Conservation (phyloP, 2,888 invertebrate genomes). For the Callimorpha dominula region DNA sequence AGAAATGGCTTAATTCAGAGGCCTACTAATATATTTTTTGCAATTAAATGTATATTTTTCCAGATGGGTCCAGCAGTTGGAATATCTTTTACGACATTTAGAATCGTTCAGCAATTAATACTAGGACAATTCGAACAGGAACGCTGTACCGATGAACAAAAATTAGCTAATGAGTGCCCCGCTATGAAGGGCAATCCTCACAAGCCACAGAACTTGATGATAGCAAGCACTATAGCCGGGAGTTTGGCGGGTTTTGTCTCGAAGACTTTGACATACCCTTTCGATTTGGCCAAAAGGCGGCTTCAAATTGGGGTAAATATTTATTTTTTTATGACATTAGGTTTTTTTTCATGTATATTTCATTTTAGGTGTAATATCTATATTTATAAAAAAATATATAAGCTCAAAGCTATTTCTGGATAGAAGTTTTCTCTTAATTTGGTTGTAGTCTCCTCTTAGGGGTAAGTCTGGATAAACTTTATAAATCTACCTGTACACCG, state of each 20-base stretch:
- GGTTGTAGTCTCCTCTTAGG: too few relatives aligned
- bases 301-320: slow-evolving; percentile 91
- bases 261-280: slow-evolving; percentile 94
- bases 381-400: too few relatives aligned
- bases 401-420: too few relatives aligned
- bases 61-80: slow-evolving; percentile 79
- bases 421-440: too few relatives aligned
- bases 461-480: too few relatives aligned
- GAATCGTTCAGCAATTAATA: slow-evolving; percentile 62
- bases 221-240: slow-evolving; percentile 86
- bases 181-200: slow-evolving; percentile 38
- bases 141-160: neutral
- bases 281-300: slow-evolving; percentile 94
- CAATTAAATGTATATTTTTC: slow-evolving; percentile 23
- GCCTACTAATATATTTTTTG: too few relatives aligned
- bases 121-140: slow-evolving; percentile 33
- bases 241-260: slow-evolving; percentile 91
- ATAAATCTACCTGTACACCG: too few relatives aligned
- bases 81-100: slow-evolving; percentile 73
- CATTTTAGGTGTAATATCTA: too few relatives aligned
- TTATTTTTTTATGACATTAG: neutral
- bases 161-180: neutral
- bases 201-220: slow-evolving; percentile 62
- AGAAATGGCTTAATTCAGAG: too few relatives aligned
- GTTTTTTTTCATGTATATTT: neutral